Percentiles rank a stretch among this genome's conserved stretches.
Evolutionary conservation across 2,113 vertebrate genomes (phyloP).

Genomic region (Burhinus bistriatus): DNA sequence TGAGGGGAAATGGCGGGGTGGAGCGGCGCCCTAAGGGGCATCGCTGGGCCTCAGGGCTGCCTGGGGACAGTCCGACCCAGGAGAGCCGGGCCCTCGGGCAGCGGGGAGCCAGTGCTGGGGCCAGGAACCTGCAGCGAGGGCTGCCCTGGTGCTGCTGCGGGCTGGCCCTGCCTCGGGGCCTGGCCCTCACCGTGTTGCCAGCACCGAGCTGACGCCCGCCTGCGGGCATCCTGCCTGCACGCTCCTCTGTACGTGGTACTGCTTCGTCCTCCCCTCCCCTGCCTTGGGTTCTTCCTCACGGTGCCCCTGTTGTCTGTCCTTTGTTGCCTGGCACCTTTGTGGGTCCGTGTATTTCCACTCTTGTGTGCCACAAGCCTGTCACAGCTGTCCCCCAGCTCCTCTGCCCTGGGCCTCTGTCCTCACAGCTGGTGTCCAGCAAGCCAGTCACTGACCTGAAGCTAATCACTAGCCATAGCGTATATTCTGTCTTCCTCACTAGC

Average conservation of each 20-base stretch:
- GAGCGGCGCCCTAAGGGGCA: fast-evolving
- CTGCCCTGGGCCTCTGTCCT: background rate
- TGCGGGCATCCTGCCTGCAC: background rate
- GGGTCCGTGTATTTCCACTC: fast-evolving
- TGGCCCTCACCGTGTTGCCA: background rate
- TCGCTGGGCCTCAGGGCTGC: fast-evolving
- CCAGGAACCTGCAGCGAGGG: background rate
- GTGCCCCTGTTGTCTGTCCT: too few relatives aligned
- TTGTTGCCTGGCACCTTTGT: too few relatives aligned
- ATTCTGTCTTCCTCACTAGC: too few relatives aligned
- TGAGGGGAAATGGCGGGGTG: background rate
- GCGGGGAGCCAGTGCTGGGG: too few relatives aligned
- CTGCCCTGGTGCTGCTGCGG: background rate
- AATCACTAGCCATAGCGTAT: fast-evolving
- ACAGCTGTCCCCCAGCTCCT: background rate
- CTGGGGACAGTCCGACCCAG: fast-evolving
- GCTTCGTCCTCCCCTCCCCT: fast-evolving
- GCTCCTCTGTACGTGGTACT: fast-evolving
- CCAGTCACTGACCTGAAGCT: fast-evolving
- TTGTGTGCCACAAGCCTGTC: fast-evolving
- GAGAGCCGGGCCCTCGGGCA: too few relatives aligned
- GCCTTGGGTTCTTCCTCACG: background rate
- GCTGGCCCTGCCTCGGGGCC: too few relatives aligned
- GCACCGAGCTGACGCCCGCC: background rate
- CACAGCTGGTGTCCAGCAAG: background rate